Percentiles rank a stretch among this genome's conserved stretches.
Evolutionary conservation across 1,140 invertebrate species (phyloP).

Genomic region (Bombus vancouverensis): DNA sequence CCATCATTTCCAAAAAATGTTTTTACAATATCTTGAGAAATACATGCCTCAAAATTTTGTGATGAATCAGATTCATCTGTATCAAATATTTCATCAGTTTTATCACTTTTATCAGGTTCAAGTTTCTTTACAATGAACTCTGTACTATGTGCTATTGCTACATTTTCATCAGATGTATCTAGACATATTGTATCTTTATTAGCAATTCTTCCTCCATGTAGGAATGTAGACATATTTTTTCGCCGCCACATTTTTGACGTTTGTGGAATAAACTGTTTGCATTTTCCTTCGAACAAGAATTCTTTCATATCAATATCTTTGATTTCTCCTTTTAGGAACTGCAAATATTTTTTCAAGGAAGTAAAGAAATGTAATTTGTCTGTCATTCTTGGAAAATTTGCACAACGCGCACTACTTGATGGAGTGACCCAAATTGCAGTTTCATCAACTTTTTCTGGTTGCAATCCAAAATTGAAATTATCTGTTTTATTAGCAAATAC

Average conservation of each 20-base stretch:
- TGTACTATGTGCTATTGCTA: conserved; percentile 62
- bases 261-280: conserved; percentile 70
- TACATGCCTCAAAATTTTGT: neutral
- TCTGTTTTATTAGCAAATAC: conserved; percentile 70
- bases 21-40: neutral
- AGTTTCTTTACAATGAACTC: conserved; percentile 73
- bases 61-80: neutral
- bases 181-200: conserved; percentile 74
- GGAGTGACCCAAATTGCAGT: conserved; percentile 80
- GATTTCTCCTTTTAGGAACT: conserved; percentile 76
- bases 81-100: neutral
- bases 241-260: conserved; percentile 79
- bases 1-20: neutral
- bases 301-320: conserved; percentile 67
- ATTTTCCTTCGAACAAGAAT: conserved; percentile 76
- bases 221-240: conserved; percentile 74
- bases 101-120: conserved; percentile 18
- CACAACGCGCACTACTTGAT: conserved; percentile 80
- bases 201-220: conserved; percentile 73
- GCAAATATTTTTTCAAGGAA: conserved; percentile 76
- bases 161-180: conserved; percentile 73
- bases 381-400: conserved; percentile 78
- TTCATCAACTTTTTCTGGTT: conserved; percentile 71
- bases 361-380: conserved; percentile 81
- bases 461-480: conserved; percentile 78